phyloP scores from a whole-genome alignment of 2,888 invertebrate species.

The Steromphala cineraria region DNA sequence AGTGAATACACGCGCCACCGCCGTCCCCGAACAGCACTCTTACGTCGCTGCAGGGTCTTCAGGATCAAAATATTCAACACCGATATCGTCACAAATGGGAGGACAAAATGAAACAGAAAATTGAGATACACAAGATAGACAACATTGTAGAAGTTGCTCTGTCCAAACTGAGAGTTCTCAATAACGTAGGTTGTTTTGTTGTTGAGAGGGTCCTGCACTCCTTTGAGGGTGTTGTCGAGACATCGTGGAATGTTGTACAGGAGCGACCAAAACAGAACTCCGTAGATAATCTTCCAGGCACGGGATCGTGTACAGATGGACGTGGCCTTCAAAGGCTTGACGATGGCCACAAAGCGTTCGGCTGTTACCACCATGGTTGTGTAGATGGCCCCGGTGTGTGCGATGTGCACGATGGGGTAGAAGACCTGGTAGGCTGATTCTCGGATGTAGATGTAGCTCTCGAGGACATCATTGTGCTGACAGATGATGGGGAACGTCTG shows the following conservation, averaged over 20 bases:
- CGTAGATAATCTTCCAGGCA: conserved; percentile 31
- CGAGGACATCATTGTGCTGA: conserved; percentile 37
- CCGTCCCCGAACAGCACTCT: neutral
- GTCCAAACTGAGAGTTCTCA: conserved; percentile 25
- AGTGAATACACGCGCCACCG: neutral
- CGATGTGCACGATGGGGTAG: conserved; percentile 28
- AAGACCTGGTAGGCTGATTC: conserved; percentile 32
- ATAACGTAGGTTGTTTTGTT: conserved; percentile 24
- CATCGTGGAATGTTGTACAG: conserved; percentile 37
- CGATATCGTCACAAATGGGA: conserved; percentile 33
- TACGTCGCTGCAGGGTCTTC: conserved; percentile 18
- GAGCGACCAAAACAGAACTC: conserved; percentile 31
- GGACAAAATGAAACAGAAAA: conserved; percentile 31
- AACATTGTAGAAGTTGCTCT: conserved; percentile 30
- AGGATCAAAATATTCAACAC: conserved; percentile 33
- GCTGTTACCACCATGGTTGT: conserved; percentile 33
- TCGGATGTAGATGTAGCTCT: conserved; percentile 25
- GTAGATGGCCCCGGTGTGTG: conserved; percentile 38
- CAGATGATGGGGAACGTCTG: conserved; percentile 46
- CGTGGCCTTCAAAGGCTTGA: conserved; percentile 32
- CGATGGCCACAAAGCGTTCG: conserved; percentile 34
- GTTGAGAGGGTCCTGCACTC: neutral
- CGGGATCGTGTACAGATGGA: conserved; percentile 35
- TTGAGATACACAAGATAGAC: conserved; percentile 38
- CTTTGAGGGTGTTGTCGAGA: conserved; percentile 24